Conservation (phyloP, 2,888 invertebrate species). For the Listrodromus nycthemerus region DNA sequence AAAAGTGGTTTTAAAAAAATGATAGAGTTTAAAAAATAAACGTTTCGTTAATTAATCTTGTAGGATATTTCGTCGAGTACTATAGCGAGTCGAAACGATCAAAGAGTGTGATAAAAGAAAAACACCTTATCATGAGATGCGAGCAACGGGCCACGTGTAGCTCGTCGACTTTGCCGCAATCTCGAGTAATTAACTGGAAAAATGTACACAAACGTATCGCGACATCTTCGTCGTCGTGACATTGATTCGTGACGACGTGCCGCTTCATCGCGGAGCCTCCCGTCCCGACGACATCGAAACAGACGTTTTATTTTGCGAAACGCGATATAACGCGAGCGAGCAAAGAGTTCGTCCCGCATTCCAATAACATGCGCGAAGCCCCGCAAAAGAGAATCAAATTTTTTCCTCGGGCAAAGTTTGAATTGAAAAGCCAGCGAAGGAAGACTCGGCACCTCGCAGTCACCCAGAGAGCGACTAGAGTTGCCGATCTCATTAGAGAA, state of each 20-base stretch:
- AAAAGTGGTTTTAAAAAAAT: no score
- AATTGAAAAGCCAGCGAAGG: constrained; percentile 48
- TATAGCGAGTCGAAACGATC: no score
- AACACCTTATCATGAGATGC: not conserved
- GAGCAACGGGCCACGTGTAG: not conserved
- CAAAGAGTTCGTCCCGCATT: constrained; percentile 65
- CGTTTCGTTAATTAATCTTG: no score
- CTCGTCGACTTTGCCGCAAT: constrained; percentile 1
- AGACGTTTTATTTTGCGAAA: constrained; percentile 21
- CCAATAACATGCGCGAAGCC: constrained; percentile 58
- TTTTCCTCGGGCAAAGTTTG: constrained; percentile 50
- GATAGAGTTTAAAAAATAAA: no score
- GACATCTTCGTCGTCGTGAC: constrained; percentile 75
- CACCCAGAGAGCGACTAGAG: constrained; percentile 42
- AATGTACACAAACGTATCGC: constrained; percentile 74
- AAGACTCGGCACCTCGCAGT: not conserved
- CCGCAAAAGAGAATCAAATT: constrained; percentile 10
- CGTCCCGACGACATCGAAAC: constrained; percentile 24
- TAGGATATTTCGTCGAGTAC: no score
- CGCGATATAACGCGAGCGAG: constrained; percentile 57
- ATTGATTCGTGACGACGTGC: constrained; percentile 66
- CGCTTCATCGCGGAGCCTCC: constrained; percentile 45
- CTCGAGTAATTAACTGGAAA: constrained; percentile 52
- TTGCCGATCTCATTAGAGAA: constrained; percentile 49
- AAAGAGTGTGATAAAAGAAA: no score